phyloP scores from a whole-genome alignment of 2,888 invertebrate genomes.

The Tipula unca region DNA sequence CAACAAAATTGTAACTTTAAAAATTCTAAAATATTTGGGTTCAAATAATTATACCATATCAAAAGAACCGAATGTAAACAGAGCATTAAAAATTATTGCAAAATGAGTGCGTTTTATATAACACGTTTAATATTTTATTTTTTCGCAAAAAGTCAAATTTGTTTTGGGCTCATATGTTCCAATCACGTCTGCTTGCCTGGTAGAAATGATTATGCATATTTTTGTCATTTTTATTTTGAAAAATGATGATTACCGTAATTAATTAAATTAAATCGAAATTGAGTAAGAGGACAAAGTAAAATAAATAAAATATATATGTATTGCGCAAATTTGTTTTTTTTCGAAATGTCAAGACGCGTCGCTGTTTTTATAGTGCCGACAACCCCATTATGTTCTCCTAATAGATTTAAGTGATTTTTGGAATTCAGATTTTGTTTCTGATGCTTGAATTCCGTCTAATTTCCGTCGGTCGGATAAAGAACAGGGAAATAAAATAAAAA shows the following conservation, averaged over 20 bases:
- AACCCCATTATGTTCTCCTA: background rate
- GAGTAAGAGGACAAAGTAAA: background rate
- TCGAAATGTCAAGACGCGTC: background rate
- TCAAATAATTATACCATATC: too few species aligned
- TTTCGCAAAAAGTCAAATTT: background rate
- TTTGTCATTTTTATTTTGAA: background rate
- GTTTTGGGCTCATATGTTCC: background rate
- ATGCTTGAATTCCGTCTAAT: background rate
- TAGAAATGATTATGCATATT: background rate
- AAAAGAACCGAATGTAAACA: background rate
- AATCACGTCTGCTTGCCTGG: background rate
- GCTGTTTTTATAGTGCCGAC: background rate
- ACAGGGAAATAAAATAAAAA: background rate
- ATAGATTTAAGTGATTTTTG: background rate
- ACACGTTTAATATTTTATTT: background rate
- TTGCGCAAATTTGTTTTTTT: background rate
- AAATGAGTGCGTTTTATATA: background rate
- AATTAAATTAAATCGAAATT: background rate
- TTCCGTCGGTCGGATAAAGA: background rate
- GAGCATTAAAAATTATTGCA: background rate
- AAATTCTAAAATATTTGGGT: background rate
- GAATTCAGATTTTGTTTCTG: background rate
- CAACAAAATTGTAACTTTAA: background rate
- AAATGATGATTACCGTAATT: background rate
- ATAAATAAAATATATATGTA: background rate